phyloP scores from a whole-genome alignment of 2,888 invertebrate species.

The Clivina fossor region DNA sequence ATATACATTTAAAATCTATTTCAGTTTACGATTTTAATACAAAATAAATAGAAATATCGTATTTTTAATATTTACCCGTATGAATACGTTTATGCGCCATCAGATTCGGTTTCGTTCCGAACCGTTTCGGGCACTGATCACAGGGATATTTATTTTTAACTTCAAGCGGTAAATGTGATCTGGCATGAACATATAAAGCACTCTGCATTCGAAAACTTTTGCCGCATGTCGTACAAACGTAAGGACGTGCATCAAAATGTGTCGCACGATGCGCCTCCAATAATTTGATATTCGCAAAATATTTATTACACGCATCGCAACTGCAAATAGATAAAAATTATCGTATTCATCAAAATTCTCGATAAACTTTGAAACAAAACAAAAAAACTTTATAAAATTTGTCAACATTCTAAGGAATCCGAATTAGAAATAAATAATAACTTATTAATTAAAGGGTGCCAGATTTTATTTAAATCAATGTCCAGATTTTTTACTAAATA shows the following conservation, averaged over 20 bases:
- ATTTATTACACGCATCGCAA: constrained; percentile 60
- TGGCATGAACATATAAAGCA: constrained; percentile 57
- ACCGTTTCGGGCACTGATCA: constrained; percentile 61
- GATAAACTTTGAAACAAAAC: too few species aligned
- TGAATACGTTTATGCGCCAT: constrained; percentile 61
- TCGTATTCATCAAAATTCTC: not conserved
- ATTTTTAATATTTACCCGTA: constrained; percentile 41
- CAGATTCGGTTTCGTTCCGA: constrained; percentile 61
- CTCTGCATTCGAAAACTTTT: constrained; percentile 61
- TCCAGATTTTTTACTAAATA: too few species aligned
- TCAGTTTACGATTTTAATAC: not conserved
- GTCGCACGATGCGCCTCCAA: constrained; percentile 55
- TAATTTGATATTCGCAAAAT: constrained; percentile 57
- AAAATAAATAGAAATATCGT: not conserved
- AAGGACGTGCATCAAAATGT: constrained; percentile 57
- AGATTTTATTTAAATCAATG: too few species aligned
- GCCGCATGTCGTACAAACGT: constrained; percentile 58
- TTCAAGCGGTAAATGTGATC: constrained; percentile 60
- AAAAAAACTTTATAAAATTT: too few species aligned
- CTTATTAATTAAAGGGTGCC: too few species aligned
- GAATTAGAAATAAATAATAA: too few species aligned
- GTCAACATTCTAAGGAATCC: too few species aligned
- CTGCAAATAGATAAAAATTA: constrained; percentile 41
- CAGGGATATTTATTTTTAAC: constrained; percentile 62
- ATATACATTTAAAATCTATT: not conserved